Evolutionary conservation across 2,113 vertebrate genomes (phyloP).

Genomic region (Actinemys pallida): DNA sequence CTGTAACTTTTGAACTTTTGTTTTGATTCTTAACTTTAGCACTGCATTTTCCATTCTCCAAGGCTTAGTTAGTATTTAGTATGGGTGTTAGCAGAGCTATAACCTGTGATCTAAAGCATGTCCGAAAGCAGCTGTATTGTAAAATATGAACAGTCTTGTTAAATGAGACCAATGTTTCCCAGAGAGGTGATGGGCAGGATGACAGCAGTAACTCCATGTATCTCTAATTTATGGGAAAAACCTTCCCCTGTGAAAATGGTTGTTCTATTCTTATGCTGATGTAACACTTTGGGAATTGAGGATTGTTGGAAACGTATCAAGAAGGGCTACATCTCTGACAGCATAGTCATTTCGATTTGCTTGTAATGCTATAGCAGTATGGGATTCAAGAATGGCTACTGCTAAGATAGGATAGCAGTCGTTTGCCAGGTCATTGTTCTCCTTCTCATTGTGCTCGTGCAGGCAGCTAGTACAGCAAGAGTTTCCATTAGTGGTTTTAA

Average conservation of each 20-base stretch:
- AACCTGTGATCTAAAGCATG: conserved; percentile 78
- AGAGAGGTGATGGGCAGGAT: conserved; percentile 58
- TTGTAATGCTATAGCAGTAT: conserved; percentile 7
- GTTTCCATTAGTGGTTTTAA: conserved; percentile 51
- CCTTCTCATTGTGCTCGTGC: conserved; percentile 21
- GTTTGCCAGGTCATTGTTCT: conserved; percentile 57
- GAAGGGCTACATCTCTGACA: conserved; percentile 49
- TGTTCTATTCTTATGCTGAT: conserved; percentile 69
- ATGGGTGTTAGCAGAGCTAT: conserved; percentile 76
- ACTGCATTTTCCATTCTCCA: conserved; percentile 76
- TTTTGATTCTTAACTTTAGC: conserved; percentile 76
- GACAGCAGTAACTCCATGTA: conserved; percentile 50
- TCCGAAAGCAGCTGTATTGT: conserved; percentile 66
- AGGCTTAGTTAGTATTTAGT: conserved; percentile 77
- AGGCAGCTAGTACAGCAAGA: conserved; percentile 61
- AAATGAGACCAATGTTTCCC: conserved; percentile 67
- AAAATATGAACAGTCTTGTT: conserved; percentile 68
- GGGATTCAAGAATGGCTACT: conserved; percentile 18
- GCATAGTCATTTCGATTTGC: neutral
- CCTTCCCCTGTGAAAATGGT: conserved; percentile 68
- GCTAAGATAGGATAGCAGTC: conserved; percentile 52
- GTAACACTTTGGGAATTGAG: conserved; percentile 54
- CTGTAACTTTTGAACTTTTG: conserved; percentile 73
- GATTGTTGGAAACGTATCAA: neutral
- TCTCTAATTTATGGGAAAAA: conserved; percentile 62